Conservation (phyloP, 2,888 invertebrate genomes). For the Drosophila paucipuncta region DNA sequence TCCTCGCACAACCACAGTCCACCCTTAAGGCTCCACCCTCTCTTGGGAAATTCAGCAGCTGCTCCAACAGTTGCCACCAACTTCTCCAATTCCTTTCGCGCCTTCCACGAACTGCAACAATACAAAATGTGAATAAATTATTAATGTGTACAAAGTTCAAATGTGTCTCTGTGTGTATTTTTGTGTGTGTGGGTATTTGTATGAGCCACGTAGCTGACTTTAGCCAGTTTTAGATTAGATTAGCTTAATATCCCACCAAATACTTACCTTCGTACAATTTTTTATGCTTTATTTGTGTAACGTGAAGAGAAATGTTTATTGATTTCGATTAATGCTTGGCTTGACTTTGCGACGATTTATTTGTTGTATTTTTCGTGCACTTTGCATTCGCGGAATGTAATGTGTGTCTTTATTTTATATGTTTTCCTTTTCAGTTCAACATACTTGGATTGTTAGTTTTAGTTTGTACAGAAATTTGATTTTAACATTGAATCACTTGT, state of each 20-base stretch:
- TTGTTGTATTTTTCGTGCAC: constrained; percentile 1
- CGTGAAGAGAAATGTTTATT: constrained; percentile 38
- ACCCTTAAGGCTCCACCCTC: constrained; percentile 22
- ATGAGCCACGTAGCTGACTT: constrained; percentile 40
- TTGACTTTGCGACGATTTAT: background rate
- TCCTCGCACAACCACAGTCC: constrained; percentile 1
- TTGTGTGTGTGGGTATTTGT: constrained; percentile 34
- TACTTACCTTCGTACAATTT: constrained; percentile 21
- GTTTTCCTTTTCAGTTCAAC: constrained; percentile 24
- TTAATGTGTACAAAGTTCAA: constrained; percentile 70
- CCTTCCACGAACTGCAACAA: constrained; percentile 39
- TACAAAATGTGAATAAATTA: constrained; percentile 63
- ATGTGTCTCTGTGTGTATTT: constrained; percentile 7
- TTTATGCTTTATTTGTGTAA: constrained; percentile 9
- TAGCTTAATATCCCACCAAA: constrained; percentile 32
- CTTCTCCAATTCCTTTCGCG: constrained; percentile 22
- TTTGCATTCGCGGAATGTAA: constrained; percentile 52
- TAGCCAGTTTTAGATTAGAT: constrained; percentile 49
- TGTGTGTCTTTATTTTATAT: constrained; percentile 6
- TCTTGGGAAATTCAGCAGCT: constrained; percentile 74
- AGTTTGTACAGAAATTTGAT: constrained; percentile 7
- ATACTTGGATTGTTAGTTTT: constrained; percentile 35
- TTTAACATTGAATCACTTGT: constrained; percentile 31
- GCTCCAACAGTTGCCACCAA: constrained; percentile 42
- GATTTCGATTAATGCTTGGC: constrained; percentile 25